A percentile compares a stretch with the other conserved stretches of the same genome.
Conservation (phyloP, 2,888 invertebrate genomes). For the Tipula unca region DNA sequence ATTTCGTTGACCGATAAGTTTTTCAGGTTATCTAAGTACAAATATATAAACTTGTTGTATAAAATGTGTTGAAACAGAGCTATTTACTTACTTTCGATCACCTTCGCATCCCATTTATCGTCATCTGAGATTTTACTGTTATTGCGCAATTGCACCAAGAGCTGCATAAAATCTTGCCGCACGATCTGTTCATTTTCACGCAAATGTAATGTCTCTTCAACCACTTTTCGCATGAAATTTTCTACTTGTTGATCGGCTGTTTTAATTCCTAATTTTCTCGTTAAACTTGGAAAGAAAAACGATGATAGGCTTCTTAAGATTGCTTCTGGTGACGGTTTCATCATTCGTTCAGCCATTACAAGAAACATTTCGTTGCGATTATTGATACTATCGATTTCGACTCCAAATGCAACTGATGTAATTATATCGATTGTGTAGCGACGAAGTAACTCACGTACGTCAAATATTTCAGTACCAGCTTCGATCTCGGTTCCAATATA, state of each 20-base stretch:
- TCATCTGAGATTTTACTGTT: conserved; percentile 23
- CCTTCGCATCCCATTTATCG: conserved; percentile 21
- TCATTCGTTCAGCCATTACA: not conserved
- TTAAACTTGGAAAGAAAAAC: not conserved
- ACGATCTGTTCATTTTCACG: conserved; percentile 32
- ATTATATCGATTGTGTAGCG: not conserved
- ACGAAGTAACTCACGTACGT: not conserved
- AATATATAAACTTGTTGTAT: too few relatives aligned
- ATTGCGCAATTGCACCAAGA: conserved; percentile 33
- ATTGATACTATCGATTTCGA: not conserved
- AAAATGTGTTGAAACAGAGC: not conserved
- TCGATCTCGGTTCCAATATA: not conserved
- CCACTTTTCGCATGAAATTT: conserved; percentile 33
- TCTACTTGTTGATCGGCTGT: conserved; percentile 27
- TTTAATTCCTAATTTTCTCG: conserved; percentile 23
- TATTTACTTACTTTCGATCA: not conserved
- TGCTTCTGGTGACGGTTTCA: not conserved
- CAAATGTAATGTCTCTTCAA: conserved; percentile 32
- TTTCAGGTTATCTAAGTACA: not conserved
- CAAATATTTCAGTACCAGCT: not conserved
- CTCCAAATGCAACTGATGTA: not conserved
- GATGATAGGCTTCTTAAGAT: not conserved
- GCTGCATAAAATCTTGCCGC: conserved; percentile 35
- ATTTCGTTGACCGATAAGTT: not conserved
- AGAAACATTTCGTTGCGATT: not conserved